Percentiles rank a stretch among this genome's conserved stretches.
phyloP scores from a whole-genome alignment of 1,140 invertebrate species.

The Ceratosolen fusciceps region DNA sequence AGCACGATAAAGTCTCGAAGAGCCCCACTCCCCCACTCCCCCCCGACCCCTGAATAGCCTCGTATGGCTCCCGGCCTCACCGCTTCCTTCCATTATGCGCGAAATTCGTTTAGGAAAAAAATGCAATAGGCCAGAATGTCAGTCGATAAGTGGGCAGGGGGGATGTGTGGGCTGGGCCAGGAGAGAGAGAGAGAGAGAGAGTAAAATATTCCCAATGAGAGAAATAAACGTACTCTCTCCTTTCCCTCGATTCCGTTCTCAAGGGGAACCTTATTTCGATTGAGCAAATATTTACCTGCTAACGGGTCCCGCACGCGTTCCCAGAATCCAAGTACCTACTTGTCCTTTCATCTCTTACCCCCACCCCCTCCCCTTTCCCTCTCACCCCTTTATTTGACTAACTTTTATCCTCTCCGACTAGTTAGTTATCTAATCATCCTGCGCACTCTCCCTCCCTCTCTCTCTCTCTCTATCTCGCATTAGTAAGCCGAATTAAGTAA shows the following conservation, averaged over 20 bases:
- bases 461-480: not conserved
- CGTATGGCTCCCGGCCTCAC: no score
- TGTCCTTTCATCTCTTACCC: no score
- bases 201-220: not conserved
- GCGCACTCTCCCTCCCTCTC: no score
- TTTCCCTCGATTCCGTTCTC: no score
- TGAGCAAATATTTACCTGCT: conserved; percentile 32
- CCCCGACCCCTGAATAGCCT: no score
- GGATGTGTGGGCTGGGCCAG: not conserved
- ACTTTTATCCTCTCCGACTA: not conserved
- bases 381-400: not conserved
- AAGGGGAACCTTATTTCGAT: conserved; percentile 17
- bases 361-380: no score
- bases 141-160: not conserved
- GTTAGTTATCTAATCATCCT: not conserved
- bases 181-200: conserved; percentile 13
- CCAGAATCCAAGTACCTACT: not conserved
- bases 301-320: not conserved
- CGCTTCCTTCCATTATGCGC: no score
- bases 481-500: not conserved
- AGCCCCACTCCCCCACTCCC: no score
- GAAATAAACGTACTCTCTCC: not conserved
- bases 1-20: no score
- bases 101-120: no score
- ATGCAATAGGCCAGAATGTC: no score